phyloP scores from a whole-genome alignment of 2,797 vertebrate genomes.

The Cercopithecus mitis region DNA sequence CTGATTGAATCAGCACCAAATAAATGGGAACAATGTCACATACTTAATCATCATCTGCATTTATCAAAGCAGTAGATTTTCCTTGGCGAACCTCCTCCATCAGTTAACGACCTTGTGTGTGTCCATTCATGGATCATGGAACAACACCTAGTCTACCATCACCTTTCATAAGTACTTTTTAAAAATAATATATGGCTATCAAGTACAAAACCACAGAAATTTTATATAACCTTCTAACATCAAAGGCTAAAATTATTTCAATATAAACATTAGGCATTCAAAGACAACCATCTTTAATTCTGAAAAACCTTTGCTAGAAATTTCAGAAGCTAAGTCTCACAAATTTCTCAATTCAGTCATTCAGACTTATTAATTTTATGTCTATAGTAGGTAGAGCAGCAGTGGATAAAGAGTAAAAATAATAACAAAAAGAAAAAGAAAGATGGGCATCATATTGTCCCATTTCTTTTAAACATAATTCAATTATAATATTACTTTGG shows the following conservation, averaged over 20 bases:
- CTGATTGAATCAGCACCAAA: slow-evolving; percentile 70
- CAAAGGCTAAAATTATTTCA: neutral
- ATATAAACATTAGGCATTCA: neutral
- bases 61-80: slow-evolving; percentile 64
- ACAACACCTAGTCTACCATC: neutral
- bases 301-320: neutral
- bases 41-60: slow-evolving; percentile 72
- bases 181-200: neutral
- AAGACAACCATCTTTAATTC: neutral
- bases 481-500: neutral
- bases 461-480: neutral
- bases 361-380: neutral
- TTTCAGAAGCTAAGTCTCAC: neutral
- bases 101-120: slow-evolving; percentile 29
- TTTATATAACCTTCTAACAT: neutral
- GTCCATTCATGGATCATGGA: slow-evolving; percentile 36
- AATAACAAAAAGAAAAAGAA: neutral
- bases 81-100: slow-evolving; percentile 19
- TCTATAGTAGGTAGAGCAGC: neutral
- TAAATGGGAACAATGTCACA: slow-evolving; percentile 73
- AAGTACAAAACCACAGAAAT: neutral
- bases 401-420: neutral
- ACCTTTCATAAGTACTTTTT: neutral
- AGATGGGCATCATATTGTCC: neutral
- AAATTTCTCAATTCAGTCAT: neutral